Conservation (phyloP, 2,888 invertebrate species). For the Globia sparganii region DNA sequence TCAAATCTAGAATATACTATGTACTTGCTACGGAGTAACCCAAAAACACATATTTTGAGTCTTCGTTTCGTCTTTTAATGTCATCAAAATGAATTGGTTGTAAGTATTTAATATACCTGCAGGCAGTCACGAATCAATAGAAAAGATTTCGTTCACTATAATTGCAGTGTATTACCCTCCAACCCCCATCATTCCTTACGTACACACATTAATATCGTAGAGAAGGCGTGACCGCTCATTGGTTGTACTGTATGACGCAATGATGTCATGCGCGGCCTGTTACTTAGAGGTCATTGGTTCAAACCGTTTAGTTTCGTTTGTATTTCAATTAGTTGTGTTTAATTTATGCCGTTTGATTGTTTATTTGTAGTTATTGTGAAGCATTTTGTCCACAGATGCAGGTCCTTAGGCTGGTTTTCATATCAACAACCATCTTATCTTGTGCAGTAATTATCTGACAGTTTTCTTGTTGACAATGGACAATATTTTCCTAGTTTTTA, state of each 20-base stretch:
- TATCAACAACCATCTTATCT: not conserved
- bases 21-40: not conserved
- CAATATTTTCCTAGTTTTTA: not conserved
- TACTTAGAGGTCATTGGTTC: constrained; percentile 48
- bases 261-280: constrained; percentile 40
- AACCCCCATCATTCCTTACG: constrained; percentile 12
- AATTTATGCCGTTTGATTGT: not conserved
- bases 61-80: not conserved
- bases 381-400: not conserved
- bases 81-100: not conserved
- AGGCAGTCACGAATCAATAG: not conserved
- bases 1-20: not conserved
- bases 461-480: not conserved
- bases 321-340: constrained; percentile 12
- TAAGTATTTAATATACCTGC: not conserved
- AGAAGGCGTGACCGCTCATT: constrained; percentile 36
- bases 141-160: not conserved
- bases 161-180: constrained; percentile 3
- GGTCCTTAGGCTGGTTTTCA: not conserved
- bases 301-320: constrained; percentile 3
- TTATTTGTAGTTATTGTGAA: not conserved
- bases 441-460: not conserved
- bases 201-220: constrained; percentile 42
- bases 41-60: not conserved
- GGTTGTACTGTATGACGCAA: constrained; percentile 42